These are phyloP conservation scores for Geococcyx californianus DNA, from an alignment of 2,113 vertebrate species.

Conservation along the genomic window DNA sequence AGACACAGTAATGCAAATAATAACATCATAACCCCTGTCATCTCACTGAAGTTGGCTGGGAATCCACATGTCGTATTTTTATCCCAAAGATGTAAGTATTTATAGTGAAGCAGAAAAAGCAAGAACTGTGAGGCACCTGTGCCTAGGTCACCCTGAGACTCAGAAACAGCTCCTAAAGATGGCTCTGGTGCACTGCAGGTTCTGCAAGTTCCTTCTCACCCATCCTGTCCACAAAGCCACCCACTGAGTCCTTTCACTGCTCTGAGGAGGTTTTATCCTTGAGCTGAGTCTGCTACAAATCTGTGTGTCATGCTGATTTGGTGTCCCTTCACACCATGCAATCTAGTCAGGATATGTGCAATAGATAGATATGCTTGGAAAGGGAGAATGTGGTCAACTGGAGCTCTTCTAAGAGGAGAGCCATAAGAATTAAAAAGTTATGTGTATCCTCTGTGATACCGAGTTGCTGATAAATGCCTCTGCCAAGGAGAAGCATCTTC, in stretches of 20 bases:
- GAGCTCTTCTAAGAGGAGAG: not conserved
- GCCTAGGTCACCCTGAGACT: not conserved
- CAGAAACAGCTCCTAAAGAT: not conserved
- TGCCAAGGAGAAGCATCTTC: not conserved
- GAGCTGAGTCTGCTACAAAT: not conserved
- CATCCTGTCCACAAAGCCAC: not conserved
- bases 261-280: not conserved
- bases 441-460: rapidly evolving
- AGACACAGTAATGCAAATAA: not conserved
- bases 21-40: not conserved
- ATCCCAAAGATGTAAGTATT: not conserved
- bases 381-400: not conserved
- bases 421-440: not conserved
- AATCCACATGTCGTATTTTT: not conserved
- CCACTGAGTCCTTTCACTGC: not conserved
- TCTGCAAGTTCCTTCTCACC: not conserved
- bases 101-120: not conserved
- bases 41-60: not conserved
- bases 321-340: not conserved
- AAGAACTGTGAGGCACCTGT: not conserved
- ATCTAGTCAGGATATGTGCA: not conserved
- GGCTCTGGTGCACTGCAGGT: not conserved
- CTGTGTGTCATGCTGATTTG: not conserved
- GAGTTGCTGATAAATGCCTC: not conserved
- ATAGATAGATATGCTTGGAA: not conserved